Evolutionary conservation across 2,888 invertebrate genomes (phyloP), one percentile per base, ranked within the genome.

Genomic region (Synergus gifuensis): DNA sequence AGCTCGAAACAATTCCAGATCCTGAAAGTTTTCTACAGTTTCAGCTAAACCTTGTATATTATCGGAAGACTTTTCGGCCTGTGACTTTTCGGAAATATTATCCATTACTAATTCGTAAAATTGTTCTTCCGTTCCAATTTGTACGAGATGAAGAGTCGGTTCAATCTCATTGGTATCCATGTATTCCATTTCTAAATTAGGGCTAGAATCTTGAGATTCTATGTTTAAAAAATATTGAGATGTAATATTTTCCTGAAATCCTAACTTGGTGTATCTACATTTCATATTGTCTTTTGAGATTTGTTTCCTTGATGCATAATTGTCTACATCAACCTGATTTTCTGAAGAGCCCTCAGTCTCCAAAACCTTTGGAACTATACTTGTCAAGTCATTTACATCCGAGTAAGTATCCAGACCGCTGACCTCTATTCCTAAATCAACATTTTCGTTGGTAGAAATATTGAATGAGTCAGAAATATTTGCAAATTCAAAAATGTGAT

Each of bases 21-120:
- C 42, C 11, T 84, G 81, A 0, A 84, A 76, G 18, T 78, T 81
- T 9, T 77, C 82, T 18, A 78, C 62, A 14, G 67, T 49, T 42
- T 78, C 79, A 1, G 79, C 83, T 42, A 82, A 81, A 5, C 78
- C 83, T 49, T 82, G 83, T 44, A 85, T 80, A 3, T 36, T 73
- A 28, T 73, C 54, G 16, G 36, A 49, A 28, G 49, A 9, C 2
- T 16, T 54, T n/a, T n/a, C n/a, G 4, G 36, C 11, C 7, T 77
- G 67, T 14, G 60, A n/a, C 82, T 88, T 88, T 42, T 89, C 89
- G 4, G 85, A 78, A 49, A 87, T 83, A 81, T 88, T 87, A 76
- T 87, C 89, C 67, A 90, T 87, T 62, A 89, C 79, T 44, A 90
- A 86, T 84, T 91, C 90, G 67, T 90, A 90, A 81, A 90, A 89